A percentile compares a stretch with the other conserved stretches of the same genome.
These are phyloP conservation scores for Globicephala melas DNA, from an alignment of 2,113 vertebrate species.

Conservation along the genomic window DNA sequence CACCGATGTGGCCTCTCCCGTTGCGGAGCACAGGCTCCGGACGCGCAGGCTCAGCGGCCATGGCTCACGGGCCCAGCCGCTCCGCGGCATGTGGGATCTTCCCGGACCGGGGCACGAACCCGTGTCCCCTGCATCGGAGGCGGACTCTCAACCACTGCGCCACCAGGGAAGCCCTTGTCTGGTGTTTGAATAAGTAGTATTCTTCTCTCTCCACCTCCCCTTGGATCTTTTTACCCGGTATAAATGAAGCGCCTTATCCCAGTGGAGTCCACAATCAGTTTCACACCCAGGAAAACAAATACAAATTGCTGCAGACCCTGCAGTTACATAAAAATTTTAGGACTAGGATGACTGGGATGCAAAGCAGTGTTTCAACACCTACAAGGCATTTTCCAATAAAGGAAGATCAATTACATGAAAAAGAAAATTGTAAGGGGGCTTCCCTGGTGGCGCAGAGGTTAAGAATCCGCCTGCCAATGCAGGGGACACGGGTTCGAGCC, in stretches of 20 bases:
- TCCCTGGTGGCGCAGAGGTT: too few species aligned
- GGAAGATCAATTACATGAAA: neutral
- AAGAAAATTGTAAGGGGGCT: neutral
- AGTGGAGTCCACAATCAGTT: accelerated
- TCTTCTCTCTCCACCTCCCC: neutral
- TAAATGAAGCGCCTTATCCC: neutral
- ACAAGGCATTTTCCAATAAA: neutral
- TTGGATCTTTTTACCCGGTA: neutral
- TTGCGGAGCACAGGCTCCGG: too few species aligned
- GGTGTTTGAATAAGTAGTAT: neutral
- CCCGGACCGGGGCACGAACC: too few species aligned
- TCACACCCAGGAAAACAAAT: neutral
- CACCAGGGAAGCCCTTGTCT: too few species aligned
- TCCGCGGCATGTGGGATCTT: accelerated
- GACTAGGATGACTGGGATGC: too few species aligned
- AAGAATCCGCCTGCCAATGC: too few species aligned
- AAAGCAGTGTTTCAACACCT: neutral
- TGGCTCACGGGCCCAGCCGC: too few species aligned
- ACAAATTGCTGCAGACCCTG: neutral
- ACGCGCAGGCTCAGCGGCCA: too few species aligned
- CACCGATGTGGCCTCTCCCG: too few species aligned
- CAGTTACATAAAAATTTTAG: neutral
- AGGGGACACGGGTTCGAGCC: too few species aligned
- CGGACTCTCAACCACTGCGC: too few species aligned
- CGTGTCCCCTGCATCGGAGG: too few species aligned